Base-by-base conservation (phyloP, 1,140 invertebrate species). In the Lethrus apterus region DNA sequence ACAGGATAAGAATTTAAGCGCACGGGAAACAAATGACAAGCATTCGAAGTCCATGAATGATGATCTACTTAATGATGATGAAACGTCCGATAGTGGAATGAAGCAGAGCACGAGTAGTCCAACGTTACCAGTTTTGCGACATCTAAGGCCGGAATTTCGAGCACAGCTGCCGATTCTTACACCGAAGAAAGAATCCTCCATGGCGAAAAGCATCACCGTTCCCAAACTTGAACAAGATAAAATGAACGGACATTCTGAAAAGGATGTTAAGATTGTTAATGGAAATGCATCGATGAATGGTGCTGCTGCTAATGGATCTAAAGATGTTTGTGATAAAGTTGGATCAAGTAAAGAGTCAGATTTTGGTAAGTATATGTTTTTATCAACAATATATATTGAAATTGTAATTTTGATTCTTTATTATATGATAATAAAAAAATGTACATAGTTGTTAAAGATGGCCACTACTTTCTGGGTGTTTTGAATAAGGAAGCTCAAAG, bases 111-210 rank as follows among this genome's bases (percentile, higher is more conserved):
- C 60, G 21, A 68, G 69, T 42, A 67, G 57, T 60, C 65, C 49
- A n/a, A 57, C 66, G 7, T 62, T 87, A 35, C 86, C 84, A 4
- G 87, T 91, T 9, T 68, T 91, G 41, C 74, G 84, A 66, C 85
- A 89, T 64, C 62, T 91, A 34, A 73, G 84, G 53, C 84, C 87
- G 1, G 87, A 91, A 62, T 92, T 92, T 60, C 72, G 86, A 4
- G 84, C 86, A 2, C 88, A 91, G 64, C 64, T 91, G 31, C 81
- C 83, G 1, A 78, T 85, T 5, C 68, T 83, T 2, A 80, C 75
- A 46, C 75, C 77, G 1, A 60, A 54, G 32, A 65, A 59, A 8
- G 52, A 54, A 11, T 48, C 31, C 30, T 40, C 46, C 10, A 51
- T 65, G 41, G 56, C 49, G 32, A 66, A 66, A 44, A 66, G 62